A percentile compares a stretch with the other conserved stretches of the same genome.
These are phyloP conservation scores for Cebidichthys violaceus DNA, from an alignment of 2,113 vertebrate species.

Conservation along the genomic window DNA sequence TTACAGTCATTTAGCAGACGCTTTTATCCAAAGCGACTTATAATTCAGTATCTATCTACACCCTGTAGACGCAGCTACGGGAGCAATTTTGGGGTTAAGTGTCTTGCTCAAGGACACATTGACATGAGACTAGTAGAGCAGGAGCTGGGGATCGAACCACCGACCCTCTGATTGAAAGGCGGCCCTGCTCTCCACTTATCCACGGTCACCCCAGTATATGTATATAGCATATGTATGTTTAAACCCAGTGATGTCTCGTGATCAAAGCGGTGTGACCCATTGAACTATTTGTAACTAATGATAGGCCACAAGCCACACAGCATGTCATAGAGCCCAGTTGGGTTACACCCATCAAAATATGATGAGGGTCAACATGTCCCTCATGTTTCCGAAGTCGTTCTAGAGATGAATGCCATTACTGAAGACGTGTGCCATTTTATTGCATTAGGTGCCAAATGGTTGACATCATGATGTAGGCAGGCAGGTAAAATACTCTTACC, in stretches of 20 bases:
- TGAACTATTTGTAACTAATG: conserved; percentile 79
- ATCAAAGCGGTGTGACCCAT: conserved; percentile 66
- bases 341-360: conserved; percentile 76
- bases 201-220: no score
- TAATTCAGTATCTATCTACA: no score
- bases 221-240: no score
- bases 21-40: no score
- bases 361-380: conserved; percentile 68
- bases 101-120: no score
- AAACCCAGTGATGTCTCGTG: conserved; percentile 50
- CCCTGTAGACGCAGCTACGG: no score
- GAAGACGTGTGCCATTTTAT: conserved; percentile 49
- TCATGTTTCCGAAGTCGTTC: conserved; percentile 60
- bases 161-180: no score
- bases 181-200: no score
- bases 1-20: no score
- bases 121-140: no score
- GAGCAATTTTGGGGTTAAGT: no score
- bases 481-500: conserved; percentile 29
- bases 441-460: conserved; percentile 32
- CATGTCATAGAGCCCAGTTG: conserved; percentile 58
- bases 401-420: conserved; percentile 54
- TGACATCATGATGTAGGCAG: conserved; percentile 46
- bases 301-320: conserved; percentile 72
- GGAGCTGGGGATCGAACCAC: no score